phyloP scores from a whole-genome alignment of 2,888 invertebrate genomes.

The Pilophorus perplexus region DNA sequence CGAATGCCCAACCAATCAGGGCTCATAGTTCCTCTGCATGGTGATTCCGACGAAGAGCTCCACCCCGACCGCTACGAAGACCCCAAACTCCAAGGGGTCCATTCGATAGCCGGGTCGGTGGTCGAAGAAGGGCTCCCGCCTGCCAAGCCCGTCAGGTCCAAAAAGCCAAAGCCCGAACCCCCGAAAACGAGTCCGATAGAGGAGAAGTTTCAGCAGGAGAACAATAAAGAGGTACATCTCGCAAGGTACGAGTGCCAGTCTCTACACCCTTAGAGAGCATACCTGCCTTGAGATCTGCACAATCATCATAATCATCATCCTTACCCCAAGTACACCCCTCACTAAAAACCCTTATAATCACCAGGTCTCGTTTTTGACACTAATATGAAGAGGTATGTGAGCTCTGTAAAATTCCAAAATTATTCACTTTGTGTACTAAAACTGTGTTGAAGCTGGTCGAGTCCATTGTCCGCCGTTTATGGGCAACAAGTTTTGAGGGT shows the following conservation, averaged over 20 bases:
- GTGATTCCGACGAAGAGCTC: conserved; percentile 45
- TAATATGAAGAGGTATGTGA: too few species aligned
- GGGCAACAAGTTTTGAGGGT: too few species aligned
- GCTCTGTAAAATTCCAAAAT: too few species aligned
- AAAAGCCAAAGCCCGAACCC: conserved; percentile 10
- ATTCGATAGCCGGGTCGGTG: conserved; percentile 6
- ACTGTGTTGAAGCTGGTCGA: too few species aligned
- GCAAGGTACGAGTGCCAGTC: conserved; percentile 41
- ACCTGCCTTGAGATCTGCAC: background rate
- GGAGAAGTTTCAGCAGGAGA: background rate
- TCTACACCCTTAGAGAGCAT: conserved; percentile 7
- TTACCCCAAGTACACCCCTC: too few species aligned
- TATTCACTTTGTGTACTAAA: too few species aligned
- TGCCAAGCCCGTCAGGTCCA: background rate
- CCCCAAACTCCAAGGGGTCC: conserved; percentile 3
- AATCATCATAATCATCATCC: background rate
- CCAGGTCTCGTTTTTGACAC: too few species aligned
- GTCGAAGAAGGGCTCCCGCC: conserved; percentile 11
- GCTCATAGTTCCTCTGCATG: conserved; percentile 47
- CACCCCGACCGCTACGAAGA: conserved; percentile 43
- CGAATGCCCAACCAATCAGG: conserved; percentile 43
- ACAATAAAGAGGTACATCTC: conserved; percentile 44
- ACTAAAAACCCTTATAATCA: too few species aligned
- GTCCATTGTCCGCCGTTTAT: too few species aligned
- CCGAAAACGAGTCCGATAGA: background rate